Evolutionary conservation across 1,140 invertebrate species (phyloP).

Genomic region (Hylaeus volcanicus): DNA sequence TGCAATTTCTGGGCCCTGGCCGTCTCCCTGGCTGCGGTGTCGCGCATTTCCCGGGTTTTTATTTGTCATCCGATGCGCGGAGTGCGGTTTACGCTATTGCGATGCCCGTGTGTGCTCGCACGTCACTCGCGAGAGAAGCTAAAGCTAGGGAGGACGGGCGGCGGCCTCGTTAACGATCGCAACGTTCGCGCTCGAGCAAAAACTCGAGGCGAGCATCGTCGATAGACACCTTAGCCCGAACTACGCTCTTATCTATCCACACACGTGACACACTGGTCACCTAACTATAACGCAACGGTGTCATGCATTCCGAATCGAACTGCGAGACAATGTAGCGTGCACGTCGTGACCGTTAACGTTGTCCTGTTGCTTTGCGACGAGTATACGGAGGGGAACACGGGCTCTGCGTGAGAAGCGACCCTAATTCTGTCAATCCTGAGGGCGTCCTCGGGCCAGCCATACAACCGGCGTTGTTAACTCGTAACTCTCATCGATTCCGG

Average conservation of each 20-base stretch:
- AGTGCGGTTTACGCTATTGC: too few relatives aligned
- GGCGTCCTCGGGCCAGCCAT: neutral
- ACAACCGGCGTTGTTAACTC: constrained; percentile 56
- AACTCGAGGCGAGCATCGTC: constrained; percentile 25
- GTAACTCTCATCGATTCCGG: constrained; percentile 68
- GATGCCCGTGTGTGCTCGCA: constrained; percentile 12
- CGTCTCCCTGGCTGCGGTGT: too few relatives aligned
- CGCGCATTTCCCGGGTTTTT: constrained; percentile 15
- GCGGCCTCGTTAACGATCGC: neutral
- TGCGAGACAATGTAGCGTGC: constrained; percentile 43
- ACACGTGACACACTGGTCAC: constrained; percentile 5
- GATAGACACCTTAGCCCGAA: too few relatives aligned
- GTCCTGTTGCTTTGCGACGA: constrained; percentile 52
- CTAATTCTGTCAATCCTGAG: constrained; percentile 60
- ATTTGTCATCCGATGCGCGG: neutral
- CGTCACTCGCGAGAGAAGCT: neutral
- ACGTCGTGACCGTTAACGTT: constrained; percentile 52
- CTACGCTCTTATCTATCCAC: too few relatives aligned
- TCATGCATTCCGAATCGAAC: constrained; percentile 22
- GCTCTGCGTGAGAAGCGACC: constrained; percentile 57
- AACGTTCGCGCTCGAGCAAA: too few relatives aligned
- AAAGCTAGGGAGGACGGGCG: neutral
- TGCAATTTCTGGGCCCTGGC: constrained; percentile 42
- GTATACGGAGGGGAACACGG: too few relatives aligned
- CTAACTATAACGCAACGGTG: constrained; percentile 28